phyloP scores from a whole-genome alignment of 2,113 vertebrate genomes.

The Laterallus jamaicensis region DNA sequence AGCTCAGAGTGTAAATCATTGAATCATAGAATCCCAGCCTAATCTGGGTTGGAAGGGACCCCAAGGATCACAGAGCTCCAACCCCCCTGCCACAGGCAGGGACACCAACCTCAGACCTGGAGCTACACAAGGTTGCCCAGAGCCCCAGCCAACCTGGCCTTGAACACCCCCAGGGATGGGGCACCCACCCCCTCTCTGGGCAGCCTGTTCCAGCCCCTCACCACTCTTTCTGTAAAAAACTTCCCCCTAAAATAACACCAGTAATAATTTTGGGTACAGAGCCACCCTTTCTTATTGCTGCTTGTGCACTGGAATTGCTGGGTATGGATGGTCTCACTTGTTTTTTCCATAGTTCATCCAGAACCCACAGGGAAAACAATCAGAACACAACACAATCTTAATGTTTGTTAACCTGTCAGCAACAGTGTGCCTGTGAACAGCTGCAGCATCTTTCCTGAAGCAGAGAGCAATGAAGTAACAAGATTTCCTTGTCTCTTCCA shows the following conservation, averaged over 20 bases:
- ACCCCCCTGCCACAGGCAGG: too few relatives aligned
- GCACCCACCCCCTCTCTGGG: too few relatives aligned
- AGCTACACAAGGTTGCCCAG: too few relatives aligned
- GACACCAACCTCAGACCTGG: too few relatives aligned
- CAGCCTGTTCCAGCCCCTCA: too few relatives aligned
- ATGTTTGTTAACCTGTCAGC: background rate
- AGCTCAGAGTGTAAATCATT: background rate
- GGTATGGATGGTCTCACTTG: fast-evolving
- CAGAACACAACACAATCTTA: background rate
- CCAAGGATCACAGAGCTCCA: too few relatives aligned
- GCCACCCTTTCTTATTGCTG: background rate
- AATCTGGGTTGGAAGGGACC: too few relatives aligned
- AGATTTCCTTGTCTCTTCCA: background rate
- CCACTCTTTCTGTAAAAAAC: too few relatives aligned
- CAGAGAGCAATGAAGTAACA: background rate
- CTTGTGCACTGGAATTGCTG: background rate
- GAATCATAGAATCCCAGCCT: too few relatives aligned
- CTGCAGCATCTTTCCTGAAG: constrained; percentile 21
- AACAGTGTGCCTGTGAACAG: background rate
- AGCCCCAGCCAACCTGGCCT: too few relatives aligned
- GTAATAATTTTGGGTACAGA: background rate
- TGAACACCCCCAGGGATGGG: too few relatives aligned
- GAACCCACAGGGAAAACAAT: background rate
- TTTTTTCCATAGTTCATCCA: background rate
- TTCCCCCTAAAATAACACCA: background rate